Conservation (phyloP, 2,888 invertebrate species). For the Corbicula japonica region DNA sequence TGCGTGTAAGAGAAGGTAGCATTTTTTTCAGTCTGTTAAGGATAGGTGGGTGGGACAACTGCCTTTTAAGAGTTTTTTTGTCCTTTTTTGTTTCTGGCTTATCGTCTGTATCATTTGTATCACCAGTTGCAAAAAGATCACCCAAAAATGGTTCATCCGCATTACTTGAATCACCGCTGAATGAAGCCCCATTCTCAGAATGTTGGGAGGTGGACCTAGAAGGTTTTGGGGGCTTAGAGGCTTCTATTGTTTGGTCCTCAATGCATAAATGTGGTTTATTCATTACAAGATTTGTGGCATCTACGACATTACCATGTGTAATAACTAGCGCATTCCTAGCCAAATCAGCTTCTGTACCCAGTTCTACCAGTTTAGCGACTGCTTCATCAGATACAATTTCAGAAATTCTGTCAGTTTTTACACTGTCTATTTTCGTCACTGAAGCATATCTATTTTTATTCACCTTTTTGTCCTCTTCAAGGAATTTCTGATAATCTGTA, state of each 20-base stretch:
- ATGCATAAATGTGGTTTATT: slow-evolving; percentile 64
- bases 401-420: slow-evolving; percentile 25
- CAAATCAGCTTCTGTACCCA: slow-evolving; percentile 66
- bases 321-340: slow-evolving; percentile 76
- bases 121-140: too few species aligned
- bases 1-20: slow-evolving; percentile 51
- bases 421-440: slow-evolving; percentile 15
- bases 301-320: slow-evolving; percentile 71
- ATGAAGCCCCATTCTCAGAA: too few species aligned
- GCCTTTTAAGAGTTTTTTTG: slow-evolving; percentile 41
- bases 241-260: too few species aligned
- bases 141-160: too few species aligned
- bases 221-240: too few species aligned
- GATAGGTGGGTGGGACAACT: slow-evolving; percentile 60
- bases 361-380: slow-evolving; percentile 70
- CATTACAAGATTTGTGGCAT: slow-evolving; percentile 73
- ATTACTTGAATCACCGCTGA: too few species aligned
- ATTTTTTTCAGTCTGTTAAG: slow-evolving; percentile 56
- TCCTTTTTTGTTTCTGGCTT: too few species aligned
- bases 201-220: too few species aligned
- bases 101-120: too few species aligned
- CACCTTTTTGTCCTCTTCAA: too few species aligned
- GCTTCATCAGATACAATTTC: slow-evolving; percentile 61
- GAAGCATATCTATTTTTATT: too few species aligned
- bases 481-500: too few species aligned